Base-by-base conservation (phyloP, 2,113 vertebrate genomes). In the Lagopus muta region DNA sequence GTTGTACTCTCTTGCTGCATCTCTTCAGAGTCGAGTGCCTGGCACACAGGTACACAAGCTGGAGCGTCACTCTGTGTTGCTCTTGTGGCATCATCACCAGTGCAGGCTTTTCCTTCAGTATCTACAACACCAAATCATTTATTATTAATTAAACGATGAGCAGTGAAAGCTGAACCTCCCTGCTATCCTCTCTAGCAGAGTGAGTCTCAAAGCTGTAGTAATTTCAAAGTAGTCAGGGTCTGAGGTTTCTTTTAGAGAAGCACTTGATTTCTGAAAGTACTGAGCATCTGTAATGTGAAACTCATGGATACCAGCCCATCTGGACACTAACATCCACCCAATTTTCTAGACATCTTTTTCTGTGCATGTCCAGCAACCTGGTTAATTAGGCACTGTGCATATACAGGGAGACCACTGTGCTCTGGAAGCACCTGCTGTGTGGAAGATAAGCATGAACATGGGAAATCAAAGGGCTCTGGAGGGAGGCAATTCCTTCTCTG, bases 31-130 rank as follows among this genome's bases (percentile, higher is more conserved):
- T 93, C 32, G 54, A 89, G 96, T 2, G 90, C 61, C 90, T 98
- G 97, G 94, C 95, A 95, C 88, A 27, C 32, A 4, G 97, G 96
- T 10, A 57, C 54, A 19, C 28, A 32, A 8, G 94, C 67, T 72
- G 96, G 66, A 6, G 94, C 89, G 21, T 98, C 97, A 2, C 92
- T 97, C 92, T 95, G 95, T 0, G 24, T 8, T 13, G 70, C 86
- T n/a, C 43, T 95, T 8, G 82, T 79, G 77, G 91, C 95, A 69
- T 97, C 95, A 0, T 97, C 96, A 34, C 96, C 93, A 62, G 61
- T 36, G 92, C 89, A 94, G 8, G 61, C 88, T 95, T 97, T 98
- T 79, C 81, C 97, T 71, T 98, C 98, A 0, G 96, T 72, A 91
- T 98, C 98, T 98, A 8, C 80, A 97, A 96, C 88, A 97, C 3